Conservation (phyloP, 2,113 vertebrate genomes). For the Nothocercus nigrocapillus region DNA sequence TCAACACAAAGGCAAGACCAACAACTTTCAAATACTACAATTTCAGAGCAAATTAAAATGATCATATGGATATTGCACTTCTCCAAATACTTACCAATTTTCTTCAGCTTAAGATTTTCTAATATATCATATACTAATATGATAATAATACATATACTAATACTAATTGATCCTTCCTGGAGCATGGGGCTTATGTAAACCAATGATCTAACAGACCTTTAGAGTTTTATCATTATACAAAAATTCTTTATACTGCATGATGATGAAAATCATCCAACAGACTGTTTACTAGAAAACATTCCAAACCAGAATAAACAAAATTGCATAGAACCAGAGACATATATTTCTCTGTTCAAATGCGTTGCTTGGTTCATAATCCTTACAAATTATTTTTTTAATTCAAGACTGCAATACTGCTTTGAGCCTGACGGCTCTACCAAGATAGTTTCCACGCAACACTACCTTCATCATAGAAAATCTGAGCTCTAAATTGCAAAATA, state of each 20-base stretch:
- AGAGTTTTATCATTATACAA: background rate
- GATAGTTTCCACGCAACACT: background rate
- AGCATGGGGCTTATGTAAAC: background rate
- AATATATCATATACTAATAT: background rate
- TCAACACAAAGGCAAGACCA: background rate
- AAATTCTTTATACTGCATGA: background rate
- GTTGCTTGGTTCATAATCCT: background rate
- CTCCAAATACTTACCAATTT: background rate
- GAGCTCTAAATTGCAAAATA: background rate
- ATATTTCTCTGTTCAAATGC: background rate
- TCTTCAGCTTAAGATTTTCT: background rate
- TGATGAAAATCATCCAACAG: fast-evolving
- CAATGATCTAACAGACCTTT: background rate
- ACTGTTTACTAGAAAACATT: background rate
- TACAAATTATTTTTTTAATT: background rate
- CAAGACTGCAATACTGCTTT: background rate
- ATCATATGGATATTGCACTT: background rate
- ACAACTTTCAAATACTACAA: background rate
- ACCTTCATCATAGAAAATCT: background rate
- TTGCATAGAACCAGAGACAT: background rate
- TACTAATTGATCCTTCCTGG: background rate
- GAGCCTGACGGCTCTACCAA: background rate
- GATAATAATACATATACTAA: too few species aligned
- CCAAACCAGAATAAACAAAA: background rate
- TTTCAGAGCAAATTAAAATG: background rate